Conservation (phyloP, 2,113 vertebrate species). For the Ophthalmolycus amberensis region DNA sequence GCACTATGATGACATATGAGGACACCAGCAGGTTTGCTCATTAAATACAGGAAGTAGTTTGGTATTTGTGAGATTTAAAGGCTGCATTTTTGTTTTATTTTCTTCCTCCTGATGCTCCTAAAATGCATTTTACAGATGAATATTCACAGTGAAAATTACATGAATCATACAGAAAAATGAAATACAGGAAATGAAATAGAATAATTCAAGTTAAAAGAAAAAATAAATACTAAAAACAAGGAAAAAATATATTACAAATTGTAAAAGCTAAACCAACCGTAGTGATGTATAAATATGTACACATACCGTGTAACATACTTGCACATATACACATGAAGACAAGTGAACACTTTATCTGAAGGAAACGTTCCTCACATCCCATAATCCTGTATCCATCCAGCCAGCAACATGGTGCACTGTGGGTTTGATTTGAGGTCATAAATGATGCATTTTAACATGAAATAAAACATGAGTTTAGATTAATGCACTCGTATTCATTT, state of each 20-base stretch:
- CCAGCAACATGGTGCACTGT: not conserved
- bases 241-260: no score
- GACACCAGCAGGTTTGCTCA: slow-evolving; percentile 40
- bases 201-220: not conserved
- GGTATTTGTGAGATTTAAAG: not conserved
- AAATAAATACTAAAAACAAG: not conserved
- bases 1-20: slow-evolving; percentile 76
- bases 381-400: not conserved
- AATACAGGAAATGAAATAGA: no score
- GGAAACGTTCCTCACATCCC: not conserved
- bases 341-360: not conserved
- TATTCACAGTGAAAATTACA: no score
- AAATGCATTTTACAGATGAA: not conserved
- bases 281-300: no score
- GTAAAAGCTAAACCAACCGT: no score
- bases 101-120: no score
- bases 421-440: not conserved
- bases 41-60: not conserved
- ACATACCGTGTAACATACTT: no score
- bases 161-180: no score
- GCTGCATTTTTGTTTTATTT: no score
- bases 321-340: not conserved
- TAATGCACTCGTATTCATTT: not conserved
- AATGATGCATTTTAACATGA: not conserved
- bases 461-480: not conserved